Base-by-base conservation (phyloP, 2,888 invertebrate species). In the Monochamus alternatus region DNA sequence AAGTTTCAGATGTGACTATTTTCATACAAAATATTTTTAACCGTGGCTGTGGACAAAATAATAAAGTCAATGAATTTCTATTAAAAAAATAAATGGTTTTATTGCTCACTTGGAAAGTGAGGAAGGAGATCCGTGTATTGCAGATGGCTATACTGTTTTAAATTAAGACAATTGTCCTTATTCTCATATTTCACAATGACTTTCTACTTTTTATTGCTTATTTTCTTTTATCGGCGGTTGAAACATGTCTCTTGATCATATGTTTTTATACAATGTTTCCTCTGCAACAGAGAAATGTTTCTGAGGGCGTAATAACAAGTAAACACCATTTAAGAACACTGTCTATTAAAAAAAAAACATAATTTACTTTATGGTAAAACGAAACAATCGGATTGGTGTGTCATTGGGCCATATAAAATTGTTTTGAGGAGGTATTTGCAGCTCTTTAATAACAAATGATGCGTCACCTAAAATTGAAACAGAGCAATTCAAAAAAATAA, bases 331-430 rank as follows among this genome's bases (percentile, higher is more conserved):
- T 22, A 22, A 22, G 22, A 22, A 22, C 22, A 22, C 22, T 22
- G 22, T 22, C 22, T 22, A 55, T 55, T 55, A 55, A 55, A 55
- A 22, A 55, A 22, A 22, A 22, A 22, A 22, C 22, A 12, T 12
- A 47, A 47, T 55, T 22, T 55, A 55, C n/a, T 55, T 55, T n/a
- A 14, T 14, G 7, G 52, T 79, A 73, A 82, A 77, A 52, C 72
- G 76, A 71, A 78, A 83, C 44, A 86, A 79, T 64, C 77, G 82
- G 10, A 86, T 80, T 55, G 84, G 85, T 10, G 84, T 80, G 43
- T 82, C 81, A 38, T 75, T 77, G 12, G 81, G 77, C 87, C 87
- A 87, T 62, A 84, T 72, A 73, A 87, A 87, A 75, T 83, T 71
- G 10, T 79, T 71, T 70, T 84, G 85, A 8, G 38, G 30, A 9